phyloP scores from a whole-genome alignment of 2,888 invertebrate species.

The Amphipoea oculea region DNA sequence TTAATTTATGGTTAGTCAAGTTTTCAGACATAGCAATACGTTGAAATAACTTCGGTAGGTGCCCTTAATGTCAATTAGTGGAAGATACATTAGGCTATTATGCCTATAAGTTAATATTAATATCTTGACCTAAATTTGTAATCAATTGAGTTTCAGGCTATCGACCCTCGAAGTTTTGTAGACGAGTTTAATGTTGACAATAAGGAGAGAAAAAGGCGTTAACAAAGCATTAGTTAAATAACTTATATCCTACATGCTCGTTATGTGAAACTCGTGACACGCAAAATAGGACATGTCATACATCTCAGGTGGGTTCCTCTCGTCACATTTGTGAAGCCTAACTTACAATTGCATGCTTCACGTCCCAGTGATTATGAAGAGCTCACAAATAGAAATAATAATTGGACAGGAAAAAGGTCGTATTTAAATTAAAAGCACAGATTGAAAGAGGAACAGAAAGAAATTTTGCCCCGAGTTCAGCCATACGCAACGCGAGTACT shows the following conservation, averaged over 20 bases:
- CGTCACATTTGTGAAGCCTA: background rate
- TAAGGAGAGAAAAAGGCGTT: background rate
- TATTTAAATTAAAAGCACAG: conserved; percentile 8
- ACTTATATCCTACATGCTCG: background rate
- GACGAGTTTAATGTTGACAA: conserved; percentile 11
- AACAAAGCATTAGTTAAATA: background rate
- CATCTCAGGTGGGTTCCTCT: background rate
- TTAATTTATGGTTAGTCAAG: conserved; percentile 60
- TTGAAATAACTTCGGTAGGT: conserved; percentile 33
- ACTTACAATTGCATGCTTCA: background rate
- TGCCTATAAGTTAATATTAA: conserved; percentile 33
- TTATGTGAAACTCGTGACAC: background rate
- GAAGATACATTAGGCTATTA: conserved; percentile 42
- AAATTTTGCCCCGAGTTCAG: conserved; percentile 29
- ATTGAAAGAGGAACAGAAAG: conserved; percentile 20
- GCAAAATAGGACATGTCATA: background rate
- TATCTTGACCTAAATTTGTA: conserved; percentile 10
- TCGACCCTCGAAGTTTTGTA: background rate
- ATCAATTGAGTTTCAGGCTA: conserved; percentile 3
- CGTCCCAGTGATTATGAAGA: background rate
- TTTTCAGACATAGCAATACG: conserved; percentile 46
- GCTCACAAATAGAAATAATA: background rate
- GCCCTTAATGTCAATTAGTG: conserved; percentile 48
- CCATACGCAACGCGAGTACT: conserved; percentile 37
- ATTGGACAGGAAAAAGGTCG: background rate